Evolutionary conservation across 2,113 vertebrate species (phyloP).

Genomic region (Hiodon tergisus): DNA sequence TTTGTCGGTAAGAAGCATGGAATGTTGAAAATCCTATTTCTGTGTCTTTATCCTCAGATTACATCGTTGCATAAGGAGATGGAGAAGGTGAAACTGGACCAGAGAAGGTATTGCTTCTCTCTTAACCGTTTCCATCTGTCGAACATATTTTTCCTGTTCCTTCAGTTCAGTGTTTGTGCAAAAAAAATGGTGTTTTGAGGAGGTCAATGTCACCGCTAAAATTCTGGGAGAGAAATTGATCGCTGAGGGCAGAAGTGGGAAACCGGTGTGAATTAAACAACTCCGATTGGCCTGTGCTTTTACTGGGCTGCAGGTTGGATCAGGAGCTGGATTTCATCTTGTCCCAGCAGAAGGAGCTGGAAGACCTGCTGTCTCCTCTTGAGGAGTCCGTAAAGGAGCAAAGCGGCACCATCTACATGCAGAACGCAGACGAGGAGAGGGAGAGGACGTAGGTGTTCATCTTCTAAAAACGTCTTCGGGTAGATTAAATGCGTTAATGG

Average conservation of each 20-base stretch:
- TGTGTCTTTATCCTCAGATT: constrained; percentile 57
- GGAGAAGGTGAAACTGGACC: constrained; percentile 96
- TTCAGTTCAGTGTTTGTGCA: too few relatives aligned
- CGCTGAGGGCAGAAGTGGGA: background rate
- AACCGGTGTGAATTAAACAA: background rate
- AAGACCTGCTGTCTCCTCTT: constrained; percentile 81
- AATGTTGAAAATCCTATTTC: background rate
- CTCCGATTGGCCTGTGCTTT: background rate
- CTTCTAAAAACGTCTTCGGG: too few relatives aligned
- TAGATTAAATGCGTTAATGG: too few relatives aligned
- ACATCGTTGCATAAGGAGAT: constrained; percentile 88
- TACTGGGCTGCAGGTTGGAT: constrained; percentile 65
- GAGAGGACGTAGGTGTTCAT: constrained; percentile 74
- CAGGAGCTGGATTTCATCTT: constrained; percentile 96
- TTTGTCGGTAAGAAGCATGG: background rate
- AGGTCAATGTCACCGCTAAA: background rate
- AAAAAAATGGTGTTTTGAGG: background rate
- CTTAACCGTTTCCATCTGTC: background rate
- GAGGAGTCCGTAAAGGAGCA: constrained; percentile 94
- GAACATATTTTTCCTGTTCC: background rate
- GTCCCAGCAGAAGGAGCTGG: constrained; percentile 95
- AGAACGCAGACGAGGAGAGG: constrained; percentile 91
- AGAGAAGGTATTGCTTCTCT: constrained; percentile 64
- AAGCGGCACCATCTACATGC: constrained; percentile 91
- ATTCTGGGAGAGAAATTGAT: background rate